Evolutionary conservation across 2,113 vertebrate genomes (phyloP).

Genomic region (Cochlearius cochlearius): DNA sequence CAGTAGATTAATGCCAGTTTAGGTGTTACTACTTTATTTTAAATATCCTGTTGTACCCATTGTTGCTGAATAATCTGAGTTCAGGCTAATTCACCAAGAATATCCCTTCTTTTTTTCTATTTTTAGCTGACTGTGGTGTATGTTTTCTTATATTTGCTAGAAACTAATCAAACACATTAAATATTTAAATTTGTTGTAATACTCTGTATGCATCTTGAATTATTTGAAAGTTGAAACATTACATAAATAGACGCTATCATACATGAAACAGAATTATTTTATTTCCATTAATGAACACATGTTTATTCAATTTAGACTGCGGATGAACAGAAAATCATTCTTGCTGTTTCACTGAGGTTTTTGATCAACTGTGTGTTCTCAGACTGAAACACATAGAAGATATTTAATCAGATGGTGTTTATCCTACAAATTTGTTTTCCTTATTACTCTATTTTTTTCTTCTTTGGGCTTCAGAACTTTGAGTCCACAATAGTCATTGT

Average conservation of each 20-base stretch:
- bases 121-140: not conserved
- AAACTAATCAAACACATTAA: not conserved
- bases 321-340: not conserved
- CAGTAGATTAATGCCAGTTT: not conserved
- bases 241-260: not conserved
- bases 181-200: not conserved
- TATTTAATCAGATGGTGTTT: not conserved
- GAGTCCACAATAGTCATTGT: rapidly evolving
- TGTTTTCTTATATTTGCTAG: not conserved
- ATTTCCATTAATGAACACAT: not conserved
- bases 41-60: not conserved
- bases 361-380: not conserved
- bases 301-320: not conserved
- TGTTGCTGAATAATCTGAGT: not conserved
- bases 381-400: not conserved
- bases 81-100: not conserved
- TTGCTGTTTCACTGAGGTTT: not conserved
- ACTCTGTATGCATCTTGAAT: not conserved
- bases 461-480: not conserved
- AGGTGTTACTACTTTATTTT: not conserved
- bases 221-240: not conserved
- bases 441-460: not conserved
- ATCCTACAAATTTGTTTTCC: not conserved
- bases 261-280: not conserved
- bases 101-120: not conserved